Evolutionary conservation across 1,140 invertebrate species (phyloP).

Genomic region (Chrysopa pallens): DNA sequence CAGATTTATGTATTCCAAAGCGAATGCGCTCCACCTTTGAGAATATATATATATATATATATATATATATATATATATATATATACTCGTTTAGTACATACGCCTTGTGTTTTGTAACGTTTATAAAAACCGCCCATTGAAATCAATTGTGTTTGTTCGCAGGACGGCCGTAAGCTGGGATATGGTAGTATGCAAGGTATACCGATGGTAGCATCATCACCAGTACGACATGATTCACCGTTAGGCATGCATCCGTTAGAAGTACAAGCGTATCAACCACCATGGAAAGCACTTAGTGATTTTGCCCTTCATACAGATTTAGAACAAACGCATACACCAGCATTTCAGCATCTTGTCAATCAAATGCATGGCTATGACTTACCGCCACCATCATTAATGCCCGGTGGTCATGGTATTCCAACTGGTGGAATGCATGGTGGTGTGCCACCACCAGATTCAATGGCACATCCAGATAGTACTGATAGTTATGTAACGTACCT

Average conservation of each 20-base stretch:
- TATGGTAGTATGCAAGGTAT: slow-evolving; percentile 88
- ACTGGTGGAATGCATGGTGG: slow-evolving; percentile 17
- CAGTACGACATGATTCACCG: slow-evolving; percentile 82
- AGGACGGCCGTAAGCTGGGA: slow-evolving; percentile 85
- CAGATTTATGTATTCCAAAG: too few relatives aligned
- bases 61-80: too few relatives aligned
- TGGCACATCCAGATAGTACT: slow-evolving; percentile 60
- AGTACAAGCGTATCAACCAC: slow-evolving; percentile 90
- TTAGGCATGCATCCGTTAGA: slow-evolving; percentile 71
- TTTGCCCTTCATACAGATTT: slow-evolving; percentile 88
- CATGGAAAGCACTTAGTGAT: slow-evolving; percentile 90
- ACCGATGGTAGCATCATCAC: slow-evolving; percentile 89
- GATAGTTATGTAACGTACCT: slow-evolving; percentile 81
- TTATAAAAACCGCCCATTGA: too few relatives aligned
- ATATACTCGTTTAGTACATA: too few relatives aligned
- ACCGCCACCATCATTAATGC: slow-evolving; percentile 26
- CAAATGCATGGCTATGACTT: slow-evolving; percentile 86
- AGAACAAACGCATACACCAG: slow-evolving; percentile 71
- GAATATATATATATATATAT: too few relatives aligned
- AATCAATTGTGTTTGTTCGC: slow-evolving; percentile 18
- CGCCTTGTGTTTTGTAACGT: too few relatives aligned
- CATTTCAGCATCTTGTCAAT: slow-evolving; percentile 90
- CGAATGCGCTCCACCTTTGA: too few relatives aligned
- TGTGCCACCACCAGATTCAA: slow-evolving; percentile 37
- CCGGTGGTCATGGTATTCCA: slow-evolving; percentile 20